Conservation (phyloP, 2,888 invertebrate genomes). For the Cactoblastis cactorum region DNA sequence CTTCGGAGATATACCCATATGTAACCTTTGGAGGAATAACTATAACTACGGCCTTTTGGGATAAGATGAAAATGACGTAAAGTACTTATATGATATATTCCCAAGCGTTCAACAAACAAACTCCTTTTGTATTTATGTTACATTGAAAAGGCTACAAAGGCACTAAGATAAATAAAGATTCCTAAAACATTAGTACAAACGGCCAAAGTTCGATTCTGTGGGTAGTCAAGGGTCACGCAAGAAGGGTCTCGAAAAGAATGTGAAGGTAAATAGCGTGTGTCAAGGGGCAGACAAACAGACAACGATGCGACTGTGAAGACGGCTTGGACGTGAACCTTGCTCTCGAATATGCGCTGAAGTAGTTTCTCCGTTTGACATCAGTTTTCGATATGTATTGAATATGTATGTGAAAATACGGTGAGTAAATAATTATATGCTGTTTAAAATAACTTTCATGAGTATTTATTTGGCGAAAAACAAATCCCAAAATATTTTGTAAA, state of each 20-base stretch:
- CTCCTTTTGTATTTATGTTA: too few relatives aligned
- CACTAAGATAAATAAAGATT: background rate
- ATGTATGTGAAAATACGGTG: background rate
- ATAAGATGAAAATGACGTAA: too few relatives aligned
- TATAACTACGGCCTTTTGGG: too few relatives aligned
- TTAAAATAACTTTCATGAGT: too few relatives aligned
- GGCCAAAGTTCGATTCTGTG: constrained; percentile 20
- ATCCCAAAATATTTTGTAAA: too few relatives aligned
- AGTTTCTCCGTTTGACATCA: constrained; percentile 47
- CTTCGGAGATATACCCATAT: too few relatives aligned
- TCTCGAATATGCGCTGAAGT: constrained; percentile 36
- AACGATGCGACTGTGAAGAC: constrained; percentile 22
- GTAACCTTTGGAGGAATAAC: too few relatives aligned
- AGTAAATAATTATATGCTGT: background rate
- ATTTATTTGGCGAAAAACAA: too few relatives aligned
- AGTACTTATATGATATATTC: too few relatives aligned
- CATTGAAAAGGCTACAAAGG: too few relatives aligned
- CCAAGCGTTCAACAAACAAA: too few relatives aligned
- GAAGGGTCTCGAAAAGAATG: constrained; percentile 48
- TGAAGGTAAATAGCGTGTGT: constrained; percentile 59
- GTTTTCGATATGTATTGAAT: constrained; percentile 20
- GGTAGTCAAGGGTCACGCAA: constrained; percentile 36
- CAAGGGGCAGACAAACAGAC: constrained; percentile 51
- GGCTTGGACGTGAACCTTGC: constrained; percentile 27
- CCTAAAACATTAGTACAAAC: background rate